Base-by-base conservation (phyloP, 2,888 invertebrate species). In the Metopia argyrocephala region DNA sequence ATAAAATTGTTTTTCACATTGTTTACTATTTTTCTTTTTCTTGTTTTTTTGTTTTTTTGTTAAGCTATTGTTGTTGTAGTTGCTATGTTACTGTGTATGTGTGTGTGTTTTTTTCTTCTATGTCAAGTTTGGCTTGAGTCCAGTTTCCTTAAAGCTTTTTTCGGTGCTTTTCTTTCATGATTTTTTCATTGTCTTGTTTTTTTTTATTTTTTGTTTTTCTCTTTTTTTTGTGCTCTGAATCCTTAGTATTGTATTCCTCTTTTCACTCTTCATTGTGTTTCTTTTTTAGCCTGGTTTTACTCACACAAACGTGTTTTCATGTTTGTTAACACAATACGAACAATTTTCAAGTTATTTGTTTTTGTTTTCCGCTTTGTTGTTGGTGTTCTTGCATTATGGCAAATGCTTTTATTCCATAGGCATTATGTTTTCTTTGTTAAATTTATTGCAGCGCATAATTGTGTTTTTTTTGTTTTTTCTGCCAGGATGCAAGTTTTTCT, bases 281-380 rank as follows among this genome's bases (percentile, higher is more conserved):
- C n/a, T 31, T 3, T 2, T 38, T 12, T 3, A 23, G 38, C 2
- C 12, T 52, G 25, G n/a, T n/a, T n/a, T n/a, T n/a, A n/a, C n/a
- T n/a, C 2, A 46, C 28, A 38, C 15, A n/a, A 27, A 61, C 56
- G 48, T 68, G 78, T 78, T 73, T 78, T 78, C 54, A 54, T 61
- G 25, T 73, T 78, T 73, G 78, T 78, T 78, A 78, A 78, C 78
- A 73, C 15, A 27, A 78, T 73, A 52, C 66, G 46, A 78, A 73
- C 71, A 71, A 64, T 71, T 71, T 71, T 61, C 27, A 31, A 56
- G 23, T 56, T 62, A n/a, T n/a, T 68, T 15, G 20, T 38, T 38
- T 3, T 38, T 12, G 3, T 1, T 38, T 38, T 45, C 20, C 27
- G 7, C 56, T 3, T 31, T 31, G 12, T 31, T 31, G 31, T 31